A percentile compares a stretch with the other conserved stretches of the same genome.
These are phyloP conservation scores for Aphyosemion australe DNA, from an alignment of 2,113 vertebrate genomes.

Conservation along the genomic window DNA sequence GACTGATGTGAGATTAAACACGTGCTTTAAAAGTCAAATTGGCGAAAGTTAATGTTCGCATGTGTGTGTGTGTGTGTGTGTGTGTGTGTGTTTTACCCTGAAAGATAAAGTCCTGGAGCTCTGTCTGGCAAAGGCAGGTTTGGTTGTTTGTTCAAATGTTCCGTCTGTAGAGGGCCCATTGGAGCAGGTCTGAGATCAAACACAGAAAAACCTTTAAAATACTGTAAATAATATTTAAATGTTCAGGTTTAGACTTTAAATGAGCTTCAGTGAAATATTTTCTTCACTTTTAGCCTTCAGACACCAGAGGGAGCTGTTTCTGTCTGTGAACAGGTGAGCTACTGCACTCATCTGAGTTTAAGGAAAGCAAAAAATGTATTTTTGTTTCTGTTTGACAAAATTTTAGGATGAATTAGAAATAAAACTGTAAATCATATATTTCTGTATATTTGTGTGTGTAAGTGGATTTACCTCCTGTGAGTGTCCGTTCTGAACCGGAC, in stretches of 20 bases:
- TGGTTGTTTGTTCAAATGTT: slow-evolving; percentile 55
- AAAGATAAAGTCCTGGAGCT: slow-evolving; percentile 89
- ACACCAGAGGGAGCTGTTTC: slow-evolving; percentile 47
- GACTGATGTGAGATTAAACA: slow-evolving; percentile 29
- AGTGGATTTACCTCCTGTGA: slow-evolving; percentile 47
- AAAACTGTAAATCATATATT: too few relatives aligned
- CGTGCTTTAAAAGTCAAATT: slow-evolving; percentile 58
- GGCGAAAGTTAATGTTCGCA: slow-evolving; percentile 7
- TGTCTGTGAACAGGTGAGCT: too few relatives aligned
- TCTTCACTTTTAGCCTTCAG: not conserved
- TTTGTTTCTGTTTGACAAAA: too few relatives aligned
- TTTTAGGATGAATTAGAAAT: too few relatives aligned
- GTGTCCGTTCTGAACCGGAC: slow-evolving; percentile 58
- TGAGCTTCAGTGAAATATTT: too few relatives aligned
- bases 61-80: too few relatives aligned
- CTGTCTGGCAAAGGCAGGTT: slow-evolving; percentile 81
- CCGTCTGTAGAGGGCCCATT: slow-evolving; percentile 39
- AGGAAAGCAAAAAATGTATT: too few relatives aligned
- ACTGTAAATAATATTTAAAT: too few relatives aligned
- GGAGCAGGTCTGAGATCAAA: slow-evolving; percentile 42
- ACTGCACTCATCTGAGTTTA: too few relatives aligned
- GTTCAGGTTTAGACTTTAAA: too few relatives aligned
- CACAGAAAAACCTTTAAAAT: not conserved
- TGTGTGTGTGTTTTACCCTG: slow-evolving; percentile 79
- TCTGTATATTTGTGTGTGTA: slow-evolving; percentile 2